phyloP scores from a whole-genome alignment of 2,113 vertebrate genomes.

The Gavia stellata region DNA sequence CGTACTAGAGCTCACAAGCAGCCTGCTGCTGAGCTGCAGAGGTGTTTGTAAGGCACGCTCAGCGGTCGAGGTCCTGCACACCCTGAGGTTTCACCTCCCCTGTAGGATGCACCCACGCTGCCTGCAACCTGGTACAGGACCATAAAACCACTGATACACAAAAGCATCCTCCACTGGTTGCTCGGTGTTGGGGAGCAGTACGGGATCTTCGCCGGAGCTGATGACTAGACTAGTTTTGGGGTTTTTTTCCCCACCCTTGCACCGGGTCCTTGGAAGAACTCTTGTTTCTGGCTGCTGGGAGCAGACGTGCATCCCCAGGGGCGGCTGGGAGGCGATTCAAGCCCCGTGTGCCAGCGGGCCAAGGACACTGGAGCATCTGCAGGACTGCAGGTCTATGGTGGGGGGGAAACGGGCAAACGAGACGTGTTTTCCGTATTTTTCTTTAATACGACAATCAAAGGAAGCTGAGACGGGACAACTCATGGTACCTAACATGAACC shows the following conservation, averaged over 20 bases:
- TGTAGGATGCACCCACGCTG: fast-evolving
- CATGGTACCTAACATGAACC: background rate
- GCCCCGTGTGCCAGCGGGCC: background rate
- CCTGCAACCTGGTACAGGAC: background rate
- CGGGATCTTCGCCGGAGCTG: fast-evolving
- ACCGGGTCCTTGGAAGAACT: background rate
- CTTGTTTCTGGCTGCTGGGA: background rate
- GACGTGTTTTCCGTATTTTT: fast-evolving
- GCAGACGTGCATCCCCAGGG: fast-evolving
- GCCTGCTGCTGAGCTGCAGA: background rate
- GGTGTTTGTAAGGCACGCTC: background rate
- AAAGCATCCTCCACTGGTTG: background rate
- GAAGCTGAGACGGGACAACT: background rate
- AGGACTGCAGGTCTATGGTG: fast-evolving
- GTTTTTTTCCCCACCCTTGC: background rate
- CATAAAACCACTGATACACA: background rate
- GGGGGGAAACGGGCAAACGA: fast-evolving
- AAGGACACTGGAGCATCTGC: background rate
- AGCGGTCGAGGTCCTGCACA: background rate
- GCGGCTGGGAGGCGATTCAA: background rate
- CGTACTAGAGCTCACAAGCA: background rate
- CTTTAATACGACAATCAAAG: background rate
- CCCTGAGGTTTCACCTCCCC: background rate
- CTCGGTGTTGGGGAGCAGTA: background rate
- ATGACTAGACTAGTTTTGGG: background rate